phyloP scores from a whole-genome alignment of 2,113 vertebrate genomes.

The Scopus umbretta region DNA sequence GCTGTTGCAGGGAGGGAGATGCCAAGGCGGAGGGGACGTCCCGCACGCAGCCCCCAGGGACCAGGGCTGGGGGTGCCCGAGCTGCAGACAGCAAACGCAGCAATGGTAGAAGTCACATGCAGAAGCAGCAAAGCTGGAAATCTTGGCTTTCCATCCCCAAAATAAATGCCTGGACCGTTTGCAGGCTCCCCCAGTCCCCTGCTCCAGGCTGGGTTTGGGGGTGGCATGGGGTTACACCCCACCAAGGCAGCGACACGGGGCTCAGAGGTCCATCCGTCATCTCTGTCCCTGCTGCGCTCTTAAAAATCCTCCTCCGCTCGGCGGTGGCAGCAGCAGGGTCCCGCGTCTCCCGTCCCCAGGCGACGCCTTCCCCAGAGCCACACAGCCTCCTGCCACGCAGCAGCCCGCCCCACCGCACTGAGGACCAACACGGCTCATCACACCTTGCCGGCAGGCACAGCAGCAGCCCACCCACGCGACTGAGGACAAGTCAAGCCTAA shows the following conservation, averaged over 20 bases:
- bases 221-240: background rate
- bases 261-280: background rate
- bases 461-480: background rate
- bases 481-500: background rate
- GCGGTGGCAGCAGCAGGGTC: no score
- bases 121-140: background rate
- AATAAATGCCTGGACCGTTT: accelerated
- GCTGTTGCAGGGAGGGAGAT: background rate
- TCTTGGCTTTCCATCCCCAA: background rate
- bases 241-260: accelerated
- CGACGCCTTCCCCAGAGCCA: background rate
- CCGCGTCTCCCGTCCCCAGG: background rate
- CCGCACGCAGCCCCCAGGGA: background rate
- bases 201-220: background rate
- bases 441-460: accelerated
- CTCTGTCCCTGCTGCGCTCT: background rate
- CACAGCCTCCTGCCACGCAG: accelerated
- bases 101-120: accelerated
- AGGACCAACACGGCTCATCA: background rate
- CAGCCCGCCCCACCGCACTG: accelerated
- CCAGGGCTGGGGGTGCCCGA: background rate
- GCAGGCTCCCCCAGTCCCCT: background rate
- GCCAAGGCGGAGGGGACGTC: accelerated
- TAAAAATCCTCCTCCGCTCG: no score
- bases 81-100: background rate